Evolutionary conservation across 2,888 invertebrate species (phyloP).

Genomic region (Autographa gamma): DNA sequence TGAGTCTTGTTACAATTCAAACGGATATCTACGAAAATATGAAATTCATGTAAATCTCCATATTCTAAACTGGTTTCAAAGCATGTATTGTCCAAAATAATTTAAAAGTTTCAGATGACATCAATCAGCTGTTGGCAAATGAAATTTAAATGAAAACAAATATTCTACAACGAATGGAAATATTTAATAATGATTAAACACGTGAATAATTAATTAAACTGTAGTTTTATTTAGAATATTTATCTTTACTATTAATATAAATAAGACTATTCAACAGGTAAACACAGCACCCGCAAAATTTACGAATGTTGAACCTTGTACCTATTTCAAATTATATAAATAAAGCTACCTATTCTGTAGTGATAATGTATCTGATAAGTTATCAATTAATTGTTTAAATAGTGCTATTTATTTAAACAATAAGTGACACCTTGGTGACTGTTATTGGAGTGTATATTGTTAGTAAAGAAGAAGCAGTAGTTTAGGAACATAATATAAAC

Average conservation of each 20-base stretch:
- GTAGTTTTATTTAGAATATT: not conserved
- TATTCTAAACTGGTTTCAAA: not conserved
- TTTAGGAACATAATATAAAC: no score
- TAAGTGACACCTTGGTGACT: not conserved
- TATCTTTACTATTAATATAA: not conserved
- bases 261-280: not conserved
- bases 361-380: slow-evolving; percentile 2
- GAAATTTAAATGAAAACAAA: no score
- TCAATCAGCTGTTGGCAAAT: not conserved
- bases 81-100: not conserved
- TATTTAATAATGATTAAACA: not conserved
- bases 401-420: not conserved
- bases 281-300: not conserved
- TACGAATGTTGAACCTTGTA: slow-evolving; percentile 3
- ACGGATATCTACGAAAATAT: no score
- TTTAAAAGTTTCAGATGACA: not conserved
- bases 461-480: not conserved
- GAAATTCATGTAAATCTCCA: no score
- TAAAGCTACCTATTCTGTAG: not conserved
- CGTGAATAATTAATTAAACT: not conserved
- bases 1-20: no score
- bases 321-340: not conserved
- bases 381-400: not conserved
- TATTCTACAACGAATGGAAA: no score
- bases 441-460: not conserved